Conservation (phyloP, 2,888 invertebrate species). For the Caenorhabditis zanzibari region DNA sequence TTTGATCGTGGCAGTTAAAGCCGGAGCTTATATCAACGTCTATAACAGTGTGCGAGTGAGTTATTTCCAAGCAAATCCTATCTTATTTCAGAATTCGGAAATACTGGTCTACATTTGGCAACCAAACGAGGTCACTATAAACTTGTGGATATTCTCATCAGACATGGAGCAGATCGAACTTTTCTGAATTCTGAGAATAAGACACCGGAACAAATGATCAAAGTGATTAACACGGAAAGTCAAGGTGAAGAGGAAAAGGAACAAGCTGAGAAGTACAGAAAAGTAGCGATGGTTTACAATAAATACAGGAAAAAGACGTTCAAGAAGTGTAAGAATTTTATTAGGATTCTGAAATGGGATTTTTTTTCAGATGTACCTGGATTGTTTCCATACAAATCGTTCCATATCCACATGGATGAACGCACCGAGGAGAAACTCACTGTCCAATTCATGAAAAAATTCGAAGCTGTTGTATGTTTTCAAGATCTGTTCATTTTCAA, state of each 20-base stretch:
- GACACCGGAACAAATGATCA: slow-evolving; percentile 44
- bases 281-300: slow-evolving; percentile 12
- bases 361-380: slow-evolving; percentile 15
- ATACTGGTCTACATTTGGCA: slow-evolving; percentile 45
- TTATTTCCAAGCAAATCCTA: neutral
- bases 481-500: too few relatives aligned
- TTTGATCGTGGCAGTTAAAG: slow-evolving; percentile 1
- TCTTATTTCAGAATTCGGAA: slow-evolving; percentile 33
- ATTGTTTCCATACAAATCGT: slow-evolving; percentile 14
- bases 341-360: neutral
- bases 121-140: slow-evolving; percentile 16
- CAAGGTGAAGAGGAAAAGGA: neutral
- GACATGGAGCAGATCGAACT: slow-evolving; percentile 40
- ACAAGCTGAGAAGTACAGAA: neutral
- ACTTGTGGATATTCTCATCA: slow-evolving; percentile 41
- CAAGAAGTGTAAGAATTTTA: neutral
- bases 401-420: slow-evolving; percentile 32
- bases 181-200: slow-evolving; percentile 29
- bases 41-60: slow-evolving; percentile 29
- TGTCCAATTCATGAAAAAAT: slow-evolving; percentile 4
- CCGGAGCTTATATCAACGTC: slow-evolving; percentile 24
- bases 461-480: slow-evolving; percentile 19
- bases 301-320: slow-evolving; percentile 30
- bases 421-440: slow-evolving; percentile 11
- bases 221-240: neutral